These are phyloP conservation scores for Spinus olivaceus DNA, from an alignment of 2,797 vertebrate species.

Conservation along the genomic window DNA sequence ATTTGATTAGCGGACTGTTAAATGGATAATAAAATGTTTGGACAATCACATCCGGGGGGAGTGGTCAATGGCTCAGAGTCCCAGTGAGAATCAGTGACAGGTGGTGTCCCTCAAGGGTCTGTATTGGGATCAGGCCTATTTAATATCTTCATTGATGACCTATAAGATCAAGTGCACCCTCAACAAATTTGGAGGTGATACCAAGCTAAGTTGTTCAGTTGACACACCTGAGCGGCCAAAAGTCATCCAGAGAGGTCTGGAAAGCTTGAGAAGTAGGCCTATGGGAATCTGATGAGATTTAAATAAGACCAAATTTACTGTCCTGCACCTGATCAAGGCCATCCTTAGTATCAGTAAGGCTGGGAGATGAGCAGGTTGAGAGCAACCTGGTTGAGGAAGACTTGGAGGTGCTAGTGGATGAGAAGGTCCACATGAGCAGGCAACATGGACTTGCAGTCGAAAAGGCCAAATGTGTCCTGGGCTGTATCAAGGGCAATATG, in stretches of 20 bases:
- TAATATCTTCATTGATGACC: neutral
- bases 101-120: too few species aligned
- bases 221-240: accelerated
- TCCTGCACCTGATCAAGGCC: neutral
- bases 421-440: neutral
- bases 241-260: neutral
- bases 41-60: accelerated
- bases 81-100: neutral
- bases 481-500: neutral
- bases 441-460: neutral
- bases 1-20: neutral
- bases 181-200: neutral
- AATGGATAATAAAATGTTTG: neutral
- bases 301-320: too few species aligned
- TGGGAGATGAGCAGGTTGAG: neutral
- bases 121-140: neutral
- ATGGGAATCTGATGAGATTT: neutral
- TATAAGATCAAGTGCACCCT: accelerated
- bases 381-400: neutral
- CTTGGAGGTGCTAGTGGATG: neutral
- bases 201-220: neutral
- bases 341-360: neutral
- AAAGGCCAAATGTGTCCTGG: accelerated
- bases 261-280: neutral
- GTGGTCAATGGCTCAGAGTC: neutral